These are phyloP conservation scores for Periophthalmus magnuspinnatus DNA, from an alignment of 2,797 vertebrate genomes.

Conservation along the genomic window DNA sequence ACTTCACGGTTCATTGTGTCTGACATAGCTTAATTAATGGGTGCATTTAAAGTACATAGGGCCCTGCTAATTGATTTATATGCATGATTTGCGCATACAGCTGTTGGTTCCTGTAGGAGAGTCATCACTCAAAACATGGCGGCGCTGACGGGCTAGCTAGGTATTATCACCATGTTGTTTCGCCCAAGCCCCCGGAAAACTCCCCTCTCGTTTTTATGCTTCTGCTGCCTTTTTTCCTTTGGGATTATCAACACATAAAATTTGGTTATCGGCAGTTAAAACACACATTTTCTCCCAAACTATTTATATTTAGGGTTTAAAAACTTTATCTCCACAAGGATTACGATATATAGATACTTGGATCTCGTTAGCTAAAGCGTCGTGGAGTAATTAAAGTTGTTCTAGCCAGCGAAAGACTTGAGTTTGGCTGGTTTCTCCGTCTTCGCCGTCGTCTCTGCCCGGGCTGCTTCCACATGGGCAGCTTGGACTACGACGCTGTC, in stretches of 20 bases:
- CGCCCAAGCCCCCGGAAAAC: constrained; percentile 37
- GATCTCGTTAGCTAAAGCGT: constrained; percentile 8
- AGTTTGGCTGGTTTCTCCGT: constrained; percentile 18
- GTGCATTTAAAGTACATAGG: constrained; percentile 99
- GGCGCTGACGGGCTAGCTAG: constrained; percentile 61
- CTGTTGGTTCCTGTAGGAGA: constrained; percentile 99
- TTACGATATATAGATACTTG: constrained; percentile 23
- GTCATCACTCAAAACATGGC: constrained; percentile 94
- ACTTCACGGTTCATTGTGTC: constrained; percentile 99
- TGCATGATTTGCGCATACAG: constrained; percentile 99
- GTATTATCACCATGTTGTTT: constrained; percentile 58
- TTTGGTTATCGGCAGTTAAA: constrained; percentile 25
- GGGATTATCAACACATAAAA: constrained; percentile 25
- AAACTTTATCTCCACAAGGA: constrained; percentile 31
- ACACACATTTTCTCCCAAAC: constrained; percentile 14
- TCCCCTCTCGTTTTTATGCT: constrained; percentile 17
- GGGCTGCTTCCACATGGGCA: constrained; percentile 31
- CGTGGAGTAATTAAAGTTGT: constrained; percentile 36
- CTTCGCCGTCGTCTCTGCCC: constrained; percentile 19
- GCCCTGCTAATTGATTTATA: constrained; percentile 99
- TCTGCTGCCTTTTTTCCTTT: constrained; percentile 25
- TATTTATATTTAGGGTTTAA: constrained; percentile 12
- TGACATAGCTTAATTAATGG: constrained; percentile 99
- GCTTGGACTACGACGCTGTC: constrained; percentile 23
- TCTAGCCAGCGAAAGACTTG: constrained; percentile 7